These are phyloP conservation scores for Scrobipalpa atriplicella DNA, from an alignment of 2,888 invertebrate species.

Conservation along the genomic window DNA sequence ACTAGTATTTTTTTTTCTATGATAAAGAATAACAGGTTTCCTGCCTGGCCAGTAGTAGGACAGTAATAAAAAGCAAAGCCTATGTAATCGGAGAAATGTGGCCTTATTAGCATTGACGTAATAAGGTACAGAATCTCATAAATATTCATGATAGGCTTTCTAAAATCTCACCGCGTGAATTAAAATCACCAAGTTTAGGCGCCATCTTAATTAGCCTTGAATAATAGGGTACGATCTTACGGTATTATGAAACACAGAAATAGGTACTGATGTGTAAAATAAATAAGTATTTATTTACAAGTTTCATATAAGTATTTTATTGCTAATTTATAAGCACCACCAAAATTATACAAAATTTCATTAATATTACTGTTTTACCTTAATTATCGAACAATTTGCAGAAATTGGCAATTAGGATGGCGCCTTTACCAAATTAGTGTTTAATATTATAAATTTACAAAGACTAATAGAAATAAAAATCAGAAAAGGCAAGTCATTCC, in stretches of 20 bases:
- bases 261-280: too few relatives aligned
- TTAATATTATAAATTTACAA: too few relatives aligned
- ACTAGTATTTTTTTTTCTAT: too few relatives aligned
- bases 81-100: not conserved
- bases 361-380: not conserved
- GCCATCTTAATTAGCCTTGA: not conserved
- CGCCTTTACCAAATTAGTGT: too few relatives aligned
- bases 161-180: not conserved
- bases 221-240: not conserved
- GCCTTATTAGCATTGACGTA: slow-evolving; percentile 9
- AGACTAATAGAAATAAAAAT: not conserved
- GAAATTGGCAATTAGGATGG: too few relatives aligned
- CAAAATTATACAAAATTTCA: too few relatives aligned
- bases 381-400: not conserved
- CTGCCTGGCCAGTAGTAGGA: not conserved
- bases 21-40: too few relatives aligned
- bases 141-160: slow-evolving; percentile 1
- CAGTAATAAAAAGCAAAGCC: not conserved
- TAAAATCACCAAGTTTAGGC: not conserved
- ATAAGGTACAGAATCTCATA: not conserved
- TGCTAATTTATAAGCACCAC: too few relatives aligned
- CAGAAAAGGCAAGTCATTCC: not conserved
- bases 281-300: too few relatives aligned
- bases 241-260: too few relatives aligned
- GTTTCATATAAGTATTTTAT: too few relatives aligned